A percentile compares a stretch with the other conserved stretches of the same genome.
Evolutionary conservation across 2,888 invertebrate genomes (phyloP).

Genomic region (Boloria selene): DNA sequence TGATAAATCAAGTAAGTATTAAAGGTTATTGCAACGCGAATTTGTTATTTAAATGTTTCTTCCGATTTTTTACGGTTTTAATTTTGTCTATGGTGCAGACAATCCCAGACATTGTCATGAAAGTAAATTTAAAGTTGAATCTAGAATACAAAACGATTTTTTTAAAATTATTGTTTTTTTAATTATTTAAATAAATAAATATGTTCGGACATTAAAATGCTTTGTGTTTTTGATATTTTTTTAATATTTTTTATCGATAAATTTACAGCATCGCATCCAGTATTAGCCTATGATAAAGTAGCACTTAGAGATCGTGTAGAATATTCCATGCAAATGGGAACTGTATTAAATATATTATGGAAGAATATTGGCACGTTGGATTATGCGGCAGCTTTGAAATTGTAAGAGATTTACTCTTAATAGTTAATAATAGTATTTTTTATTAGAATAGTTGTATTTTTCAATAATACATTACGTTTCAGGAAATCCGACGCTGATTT

Average conservation of each 20-base stretch:
- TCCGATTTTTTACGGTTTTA: background rate
- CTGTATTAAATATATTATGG: constrained; percentile 82
- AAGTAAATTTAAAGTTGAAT: too few species aligned
- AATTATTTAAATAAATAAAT: too few species aligned
- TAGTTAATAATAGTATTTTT: background rate
- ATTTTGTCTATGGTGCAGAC: background rate
- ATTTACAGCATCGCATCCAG: constrained; percentile 55
- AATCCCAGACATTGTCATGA: background rate
- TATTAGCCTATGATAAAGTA: constrained; percentile 66
- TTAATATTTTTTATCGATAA: background rate
- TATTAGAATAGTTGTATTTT: background rate
- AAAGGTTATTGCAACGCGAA: background rate
- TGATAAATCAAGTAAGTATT: constrained; percentile 48
- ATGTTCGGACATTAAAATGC: too few species aligned
- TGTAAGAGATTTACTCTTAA: constrained; percentile 58
- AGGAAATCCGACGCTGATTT: constrained; percentile 62
- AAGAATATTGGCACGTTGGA: constrained; percentile 81
- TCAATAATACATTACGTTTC: constrained; percentile 39
- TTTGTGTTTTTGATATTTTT: background rate
- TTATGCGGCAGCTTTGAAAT: constrained; percentile 64
- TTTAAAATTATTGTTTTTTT: too few species aligned
- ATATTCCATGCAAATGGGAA: constrained; percentile 73
- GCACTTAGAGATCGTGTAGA: constrained; percentile 77
- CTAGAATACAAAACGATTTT: too few species aligned
- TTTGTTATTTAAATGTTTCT: background rate